These are phyloP conservation scores for Cephus cinctus DNA, from an alignment of 1,140 invertebrate species.

Conservation along the genomic window DNA sequence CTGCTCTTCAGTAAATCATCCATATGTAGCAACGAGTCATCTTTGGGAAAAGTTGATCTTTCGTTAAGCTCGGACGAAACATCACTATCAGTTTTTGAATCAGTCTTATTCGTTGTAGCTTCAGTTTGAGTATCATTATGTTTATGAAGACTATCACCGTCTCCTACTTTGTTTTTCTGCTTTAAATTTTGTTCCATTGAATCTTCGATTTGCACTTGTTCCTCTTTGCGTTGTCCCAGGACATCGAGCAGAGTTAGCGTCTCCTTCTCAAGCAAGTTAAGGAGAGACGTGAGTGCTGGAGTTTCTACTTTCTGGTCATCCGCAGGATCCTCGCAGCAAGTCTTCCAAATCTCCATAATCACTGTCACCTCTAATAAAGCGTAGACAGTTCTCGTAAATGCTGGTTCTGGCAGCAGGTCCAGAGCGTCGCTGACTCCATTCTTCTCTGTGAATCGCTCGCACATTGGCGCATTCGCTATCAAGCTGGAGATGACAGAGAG, in stretches of 20 bases:
- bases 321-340: conserved; percentile 41
- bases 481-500: conserved; percentile 62
- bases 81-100: conserved; percentile 5
- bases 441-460: conserved; percentile 60
- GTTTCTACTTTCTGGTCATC: conserved; percentile 27
- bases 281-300: conserved; percentile 55
- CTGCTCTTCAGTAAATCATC: conserved; percentile 21
- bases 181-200: neutral
- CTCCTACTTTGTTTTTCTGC: neutral
- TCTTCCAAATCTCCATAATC: conserved; percentile 60
- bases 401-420: conserved; percentile 53
- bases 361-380: conserved; percentile 63
- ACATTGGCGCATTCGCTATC: conserved; percentile 58
- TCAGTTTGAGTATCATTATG: conserved; percentile 14
- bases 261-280: conserved; percentile 55
- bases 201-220: conserved; percentile 4
- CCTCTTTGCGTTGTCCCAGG: conserved; percentile 23
- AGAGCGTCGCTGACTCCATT: conserved; percentile 59
- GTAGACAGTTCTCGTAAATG: conserved; percentile 63
- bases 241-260: conserved; percentile 43
- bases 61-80: neutral
- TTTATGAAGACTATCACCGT: conserved; percentile 3
- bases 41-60: neutral
- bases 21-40: neutral
- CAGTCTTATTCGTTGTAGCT: conserved; percentile 15